Evolutionary conservation across 2,888 invertebrate species (phyloP).

Genomic region (Phania funesta): DNA sequence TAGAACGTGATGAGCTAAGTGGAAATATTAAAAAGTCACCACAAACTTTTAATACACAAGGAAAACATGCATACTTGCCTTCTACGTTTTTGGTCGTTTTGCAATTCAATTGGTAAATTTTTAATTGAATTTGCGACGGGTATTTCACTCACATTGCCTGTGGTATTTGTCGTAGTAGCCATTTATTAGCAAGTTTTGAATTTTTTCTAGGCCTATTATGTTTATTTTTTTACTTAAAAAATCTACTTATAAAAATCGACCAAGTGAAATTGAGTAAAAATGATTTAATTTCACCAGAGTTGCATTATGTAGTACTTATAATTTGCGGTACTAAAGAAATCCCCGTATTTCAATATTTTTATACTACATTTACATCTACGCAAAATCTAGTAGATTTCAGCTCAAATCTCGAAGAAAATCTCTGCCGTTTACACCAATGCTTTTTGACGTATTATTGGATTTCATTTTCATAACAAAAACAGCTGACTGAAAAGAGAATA

Average conservation of each 20-base stretch:
- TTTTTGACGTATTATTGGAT: too few species aligned
- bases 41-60: background rate
- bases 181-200: slow-evolving; percentile 39
- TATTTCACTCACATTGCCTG: slow-evolving; percentile 38
- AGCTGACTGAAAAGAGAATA: too few species aligned
- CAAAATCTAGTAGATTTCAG: too few species aligned
- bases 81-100: slow-evolving; percentile 78
- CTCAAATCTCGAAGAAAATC: too few species aligned
- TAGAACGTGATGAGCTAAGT: slow-evolving; percentile 93
- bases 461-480: too few species aligned
- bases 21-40: background rate
- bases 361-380: too few species aligned
- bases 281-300: background rate
- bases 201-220: slow-evolving; percentile 38
- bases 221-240: slow-evolving; percentile 16
- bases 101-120: slow-evolving; percentile 76
- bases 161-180: slow-evolving; percentile 53
- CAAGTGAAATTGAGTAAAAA: background rate
- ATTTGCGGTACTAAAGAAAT: too few species aligned
- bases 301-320: background rate
- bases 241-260: background rate
- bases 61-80: slow-evolving; percentile 72
- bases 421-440: too few species aligned
- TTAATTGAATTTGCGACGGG: slow-evolving; percentile 67
- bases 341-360: too few species aligned